These are phyloP conservation scores for Eulemur macaco DNA, from an alignment of 2,113 vertebrate genomes.

Conservation along the genomic window DNA sequence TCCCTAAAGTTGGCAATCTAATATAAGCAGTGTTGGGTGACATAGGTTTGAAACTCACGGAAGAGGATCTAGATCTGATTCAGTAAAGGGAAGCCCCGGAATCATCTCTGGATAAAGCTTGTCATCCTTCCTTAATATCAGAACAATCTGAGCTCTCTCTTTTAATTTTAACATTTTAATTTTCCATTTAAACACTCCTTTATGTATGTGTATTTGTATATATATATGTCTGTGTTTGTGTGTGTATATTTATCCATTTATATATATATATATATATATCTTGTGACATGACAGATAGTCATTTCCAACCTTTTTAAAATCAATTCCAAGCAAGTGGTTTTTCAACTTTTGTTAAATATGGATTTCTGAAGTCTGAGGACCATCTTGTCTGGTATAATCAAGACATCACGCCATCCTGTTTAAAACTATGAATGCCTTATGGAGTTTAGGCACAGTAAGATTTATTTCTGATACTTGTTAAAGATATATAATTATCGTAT, in stretches of 20 bases:
- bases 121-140: background rate
- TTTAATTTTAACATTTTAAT: background rate
- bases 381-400: too few relatives aligned
- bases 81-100: background rate
- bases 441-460: background rate
- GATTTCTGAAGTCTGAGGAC: background rate
- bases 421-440: background rate
- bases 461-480: background rate
- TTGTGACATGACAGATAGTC: too few relatives aligned
- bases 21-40: background rate
- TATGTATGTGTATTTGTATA: background rate
- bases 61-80: background rate
- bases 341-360: background rate
- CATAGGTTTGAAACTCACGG: background rate
- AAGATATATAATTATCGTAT: background rate
- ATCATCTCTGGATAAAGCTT: background rate
- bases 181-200: background rate
- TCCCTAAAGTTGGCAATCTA: background rate
- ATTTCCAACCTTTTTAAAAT: background rate
- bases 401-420: background rate
- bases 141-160: background rate
- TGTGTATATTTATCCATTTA: too few relatives aligned
- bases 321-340: background rate
- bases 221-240: too few relatives aligned
- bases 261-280: background rate